Evolutionary conservation across 2,888 invertebrate genomes (phyloP), one percentile per base, ranked within the genome.

Genomic region (Sceliomorpha sp.): DNA sequence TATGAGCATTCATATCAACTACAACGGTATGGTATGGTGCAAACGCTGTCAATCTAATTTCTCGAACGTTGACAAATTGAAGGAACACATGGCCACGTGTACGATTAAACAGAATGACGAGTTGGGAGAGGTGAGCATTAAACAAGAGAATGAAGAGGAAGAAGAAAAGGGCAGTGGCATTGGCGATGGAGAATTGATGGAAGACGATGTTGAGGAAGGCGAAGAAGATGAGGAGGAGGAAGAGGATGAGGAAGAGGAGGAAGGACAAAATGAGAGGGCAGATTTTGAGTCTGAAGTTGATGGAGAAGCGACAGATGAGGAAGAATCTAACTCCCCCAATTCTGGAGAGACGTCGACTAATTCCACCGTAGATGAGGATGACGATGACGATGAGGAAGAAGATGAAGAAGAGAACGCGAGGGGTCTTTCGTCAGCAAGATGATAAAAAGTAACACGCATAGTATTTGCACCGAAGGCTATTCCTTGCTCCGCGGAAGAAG

Each of bases 1-100:
- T 73, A 90, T 90, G 89, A 90, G 89, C 14, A 91, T 91, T 32
- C 91, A 92, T 75, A 89, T 90, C 32, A 89, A 90, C 45, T 89
- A 89, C 63, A 77, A 76, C 8, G 82, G 77, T 0, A 82, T 79
- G 14, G 75, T 75, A 2, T 80, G 83, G 77, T 87, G 88, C 55
- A 72, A 77, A 3, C 82, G 81, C 5, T 88, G 88, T 47, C 81
- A 84, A 13, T 75, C 77, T 15, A 82, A 75, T 47, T 83, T 87
- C 12, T 80, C 79, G 1, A 82, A 76, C 8, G 83, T 83, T 9
- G 81, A 81, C 0, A 81, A 80, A 24, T 59, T 85, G 1, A 69
- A 74, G 12, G 81, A 87, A 24, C 88, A 88, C 45, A 45, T 72
- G 20, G 70, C 60, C 0, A 76, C 42, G 2, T 88, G 88, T 40